A percentile compares a stretch with the other conserved stretches of the same genome.
These are phyloP conservation scores for Spatulosminthurus flaviceps DNA, from an alignment of 2,888 invertebrate species.

Conservation along the genomic window DNA sequence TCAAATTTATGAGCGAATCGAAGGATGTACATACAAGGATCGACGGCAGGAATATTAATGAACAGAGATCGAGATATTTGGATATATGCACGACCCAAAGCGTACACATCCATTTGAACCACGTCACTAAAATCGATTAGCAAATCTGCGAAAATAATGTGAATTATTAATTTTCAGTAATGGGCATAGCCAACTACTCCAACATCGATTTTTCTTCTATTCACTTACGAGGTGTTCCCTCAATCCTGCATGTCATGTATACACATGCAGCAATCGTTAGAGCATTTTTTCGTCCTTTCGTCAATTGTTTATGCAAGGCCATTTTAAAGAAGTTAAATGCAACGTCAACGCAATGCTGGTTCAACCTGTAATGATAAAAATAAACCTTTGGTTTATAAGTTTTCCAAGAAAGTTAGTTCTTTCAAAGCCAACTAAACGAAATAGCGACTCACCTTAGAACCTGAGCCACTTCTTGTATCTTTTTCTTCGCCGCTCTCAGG, in stretches of 20 bases:
- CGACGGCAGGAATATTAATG: conserved; percentile 88
- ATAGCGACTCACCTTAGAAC: conserved; percentile 75
- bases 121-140: conserved; percentile 97
- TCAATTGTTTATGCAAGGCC: conserved; percentile 83
- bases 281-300: conserved; percentile 87
- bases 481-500: conserved; percentile 83
- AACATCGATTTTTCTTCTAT: too few species aligned
- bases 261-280: conserved; percentile 97
- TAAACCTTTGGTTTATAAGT: background rate
- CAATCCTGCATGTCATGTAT: conserved; percentile 94
- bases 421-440: too few species aligned
- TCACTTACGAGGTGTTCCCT: conserved; percentile 86
- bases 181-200: too few species aligned
- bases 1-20: conserved; percentile 93
- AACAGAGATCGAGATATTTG: conserved; percentile 87
- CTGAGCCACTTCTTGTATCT: conserved; percentile 84
- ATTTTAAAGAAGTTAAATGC: conserved; percentile 94
- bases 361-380: conserved; percentile 70
- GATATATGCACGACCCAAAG: conserved; percentile 91
- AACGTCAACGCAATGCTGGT: conserved; percentile 90
- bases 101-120: conserved; percentile 95
- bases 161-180: background rate
- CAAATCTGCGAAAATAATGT: conserved; percentile 74
- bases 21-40: conserved; percentile 95
- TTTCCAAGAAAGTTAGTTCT: background rate